These are phyloP conservation scores for Heterotis niloticus DNA, from an alignment of 2,113 vertebrate genomes.

Conservation along the genomic window DNA sequence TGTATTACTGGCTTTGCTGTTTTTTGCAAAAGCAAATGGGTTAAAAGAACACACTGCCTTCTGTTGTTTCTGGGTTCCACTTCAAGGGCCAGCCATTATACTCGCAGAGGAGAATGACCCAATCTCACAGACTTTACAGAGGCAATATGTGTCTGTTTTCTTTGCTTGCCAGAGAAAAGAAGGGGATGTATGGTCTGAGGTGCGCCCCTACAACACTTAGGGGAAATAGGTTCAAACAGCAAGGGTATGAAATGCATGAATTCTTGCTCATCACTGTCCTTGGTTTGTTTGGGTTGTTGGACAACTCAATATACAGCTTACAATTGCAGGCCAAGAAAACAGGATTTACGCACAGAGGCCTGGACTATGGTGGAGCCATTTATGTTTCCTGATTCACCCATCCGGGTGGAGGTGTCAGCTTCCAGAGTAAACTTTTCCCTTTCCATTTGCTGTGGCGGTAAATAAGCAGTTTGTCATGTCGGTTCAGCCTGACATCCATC, in stretches of 20 bases:
- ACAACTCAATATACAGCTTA: slow-evolving; percentile 19
- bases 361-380: slow-evolving; percentile 37
- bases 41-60: slow-evolving; percentile 2
- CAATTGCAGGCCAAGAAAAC: slow-evolving; percentile 38
- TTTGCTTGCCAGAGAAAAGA: neutral
- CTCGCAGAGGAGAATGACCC: neutral
- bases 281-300: neutral
- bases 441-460: slow-evolving; percentile 41
- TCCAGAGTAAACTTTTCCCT: slow-evolving; percentile 36
- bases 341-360: slow-evolving; percentile 24
- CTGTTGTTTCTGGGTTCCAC: neutral
- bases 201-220: neutral
- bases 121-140: neutral
- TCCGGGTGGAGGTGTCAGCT: slow-evolving; percentile 38
- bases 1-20: neutral
- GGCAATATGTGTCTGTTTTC: neutral
- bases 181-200: neutral
- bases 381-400: slow-evolving; percentile 33
- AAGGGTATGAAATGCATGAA: no score
- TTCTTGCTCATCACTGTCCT: neutral
- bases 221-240: neutral
- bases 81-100: slow-evolving; percentile 1
- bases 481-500: slow-evolving; percentile 23
- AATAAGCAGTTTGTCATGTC: slow-evolving; percentile 41
- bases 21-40: no score